Evolutionary conservation across 1,140 invertebrate genomes (phyloP), one percentile per base, ranked within the genome.

Genomic region (Thaumetopoea pityocampa): DNA sequence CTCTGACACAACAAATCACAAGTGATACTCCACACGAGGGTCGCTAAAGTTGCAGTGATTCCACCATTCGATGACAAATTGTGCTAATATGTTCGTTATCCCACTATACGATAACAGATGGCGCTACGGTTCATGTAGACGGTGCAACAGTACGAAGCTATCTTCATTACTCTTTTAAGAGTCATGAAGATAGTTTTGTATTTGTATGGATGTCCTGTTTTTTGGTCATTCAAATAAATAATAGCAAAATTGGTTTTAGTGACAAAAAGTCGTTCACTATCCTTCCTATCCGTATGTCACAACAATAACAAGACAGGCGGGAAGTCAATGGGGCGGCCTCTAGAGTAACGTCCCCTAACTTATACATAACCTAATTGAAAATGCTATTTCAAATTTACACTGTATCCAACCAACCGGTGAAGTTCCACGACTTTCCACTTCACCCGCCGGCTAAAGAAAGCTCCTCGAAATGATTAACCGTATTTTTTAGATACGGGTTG

Each of bases 301-400:
- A 5, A 2, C 10, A 17, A 19, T n/a, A 18, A n/a, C n/a, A n/a
- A n/a, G n/a, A n/a, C n/a, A 5, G 16, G 30, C 27, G 17, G 14
- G 18, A 46, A 41, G 37, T 42, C 18, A 23, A 11, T 9, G 26
- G 4, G 29, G 8, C 14, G 6, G 24, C 14, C 45, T 2, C 32
- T n/a, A 8, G 46, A 38, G 46, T 37, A 49, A 49, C 42, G 46
- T 42, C 46, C 27, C 20, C 26, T 32, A 37, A 33, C 28, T 45
- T 27, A 44, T 19, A 16, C 19, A 22, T 40, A 50, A 41, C 35
- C 35, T 58, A 54, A 65, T 65, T 61, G 61, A 61, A 60, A 64
- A 64, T 47, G 41, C 44, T 38, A 54, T 65, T 57, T 49, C 18
- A 51, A 57, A 65, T 58, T 62, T 56, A 51, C 44, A 43, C 46